Percentiles rank a stretch among this genome's conserved stretches.
Evolutionary conservation across 2,888 invertebrate genomes (phyloP).

Genomic region (Erebia epiphron): DNA sequence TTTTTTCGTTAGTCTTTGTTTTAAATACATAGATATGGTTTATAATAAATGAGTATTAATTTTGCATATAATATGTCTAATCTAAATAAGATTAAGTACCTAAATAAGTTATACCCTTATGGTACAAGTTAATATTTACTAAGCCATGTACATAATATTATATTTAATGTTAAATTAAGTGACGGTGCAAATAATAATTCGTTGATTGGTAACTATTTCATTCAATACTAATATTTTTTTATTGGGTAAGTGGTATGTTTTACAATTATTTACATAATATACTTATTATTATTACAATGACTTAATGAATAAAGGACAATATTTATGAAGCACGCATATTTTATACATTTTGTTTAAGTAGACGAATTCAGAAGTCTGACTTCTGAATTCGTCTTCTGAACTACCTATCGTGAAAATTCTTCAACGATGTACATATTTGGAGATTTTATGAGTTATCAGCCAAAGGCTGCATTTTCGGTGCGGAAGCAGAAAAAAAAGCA

Average conservation of each 20-base stretch:
- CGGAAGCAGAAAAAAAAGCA: too few species aligned
- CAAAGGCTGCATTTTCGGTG: too few species aligned
- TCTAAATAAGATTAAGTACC: not conserved
- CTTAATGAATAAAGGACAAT: not conserved
- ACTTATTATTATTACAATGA: not conserved
- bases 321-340: not conserved
- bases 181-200: slow-evolving; percentile 8
- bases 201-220: not conserved
- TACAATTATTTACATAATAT: not conserved
- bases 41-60: too few species aligned
- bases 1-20: too few species aligned
- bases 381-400: too few species aligned
- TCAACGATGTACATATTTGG: too few species aligned
- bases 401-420: too few species aligned
- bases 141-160: slow-evolving; percentile 25
- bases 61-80: too few species aligned
- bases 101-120: not conserved
- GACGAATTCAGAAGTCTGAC: too few species aligned
- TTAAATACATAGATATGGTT: too few species aligned
- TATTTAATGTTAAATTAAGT: too few species aligned
- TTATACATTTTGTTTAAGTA: not conserved
- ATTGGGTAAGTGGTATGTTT: slow-evolving; percentile 23
- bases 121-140: not conserved
- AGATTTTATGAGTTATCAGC: too few species aligned
- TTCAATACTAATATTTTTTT: not conserved